phyloP scores from a whole-genome alignment of 2,113 vertebrate genomes.

The Chrysochloris asiatica region DNA sequence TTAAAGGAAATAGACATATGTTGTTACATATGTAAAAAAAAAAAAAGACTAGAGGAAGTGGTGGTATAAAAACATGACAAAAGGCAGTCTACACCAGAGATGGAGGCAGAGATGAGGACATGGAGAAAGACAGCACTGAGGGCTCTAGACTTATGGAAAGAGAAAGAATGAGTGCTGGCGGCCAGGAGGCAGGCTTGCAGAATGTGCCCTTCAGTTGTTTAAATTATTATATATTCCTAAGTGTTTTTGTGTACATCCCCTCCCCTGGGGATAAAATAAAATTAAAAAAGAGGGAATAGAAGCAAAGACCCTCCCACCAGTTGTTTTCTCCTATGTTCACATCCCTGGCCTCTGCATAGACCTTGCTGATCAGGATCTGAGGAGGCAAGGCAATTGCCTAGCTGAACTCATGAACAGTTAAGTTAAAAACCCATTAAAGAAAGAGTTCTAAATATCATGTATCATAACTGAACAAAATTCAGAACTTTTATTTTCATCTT shows the following conservation, averaged over 20 bases:
- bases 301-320: background rate
- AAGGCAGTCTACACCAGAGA: too few relatives aligned
- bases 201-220: too few relatives aligned
- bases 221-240: too few relatives aligned
- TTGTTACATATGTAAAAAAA: too few relatives aligned
- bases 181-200: too few relatives aligned
- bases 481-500: slow-evolving; percentile 47
- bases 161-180: too few relatives aligned
- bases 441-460: slow-evolving; percentile 37
- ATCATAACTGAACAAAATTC: slow-evolving; percentile 56
- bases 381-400: background rate
- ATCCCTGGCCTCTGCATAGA: background rate
- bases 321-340: background rate
- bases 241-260: too few relatives aligned
- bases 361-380: background rate
- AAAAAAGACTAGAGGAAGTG: background rate
- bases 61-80: background rate
- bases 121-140: too few relatives aligned
- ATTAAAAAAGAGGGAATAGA: too few relatives aligned
- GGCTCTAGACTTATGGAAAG: too few relatives aligned
- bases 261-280: too few relatives aligned
- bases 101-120: too few relatives aligned
- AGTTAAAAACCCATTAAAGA: slow-evolving; percentile 28
- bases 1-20: background rate
- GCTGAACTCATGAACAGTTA: background rate